Evolutionary conservation across 2,797 vertebrate species (phyloP), one percentile per base, ranked within the genome.

Genomic region (Cynodonichthys magdalenae): DNA sequence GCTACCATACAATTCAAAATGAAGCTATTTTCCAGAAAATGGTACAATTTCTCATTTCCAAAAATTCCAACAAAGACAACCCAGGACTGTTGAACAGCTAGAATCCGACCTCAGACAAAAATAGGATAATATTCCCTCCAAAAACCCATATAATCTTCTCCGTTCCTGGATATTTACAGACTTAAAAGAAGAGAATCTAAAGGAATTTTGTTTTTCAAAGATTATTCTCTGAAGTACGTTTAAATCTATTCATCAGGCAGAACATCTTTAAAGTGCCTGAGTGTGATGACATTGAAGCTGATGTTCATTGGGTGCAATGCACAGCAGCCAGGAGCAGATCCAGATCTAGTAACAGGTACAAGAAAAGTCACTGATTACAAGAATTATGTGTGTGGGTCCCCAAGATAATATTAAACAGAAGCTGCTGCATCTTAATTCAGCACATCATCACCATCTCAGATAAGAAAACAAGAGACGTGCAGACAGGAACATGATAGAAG

Each of bases 321-420:
- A 60, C 49, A 58, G 65, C 77, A 81, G 48, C 70, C 63, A 66
- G 71, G 56, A 75, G 64, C 52, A 69, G 79, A 87, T 69, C 56
- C 69, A 75, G 66, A 73, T 72, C 83, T 76, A 82, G 74, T 71
- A 82, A 79, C 78, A 80, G 81, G 56, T 74, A 80, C 83, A 85
- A 59, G 79, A 78, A 36, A 83, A 84, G 76, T 71, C 67, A 61
- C 74, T 82, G 88, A 90, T 88, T 79, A 67, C 64, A 79, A 49
- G 44, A 80, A 74, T 57, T 52, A 74, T 63, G 63, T 71, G 56
- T 61, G 49, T n/a, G 44, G 18, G 52, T 74, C 65, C 54, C 31
- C 0, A 17, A 64, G 76, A 87, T 77, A 63, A 77, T 59, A 80
- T 71, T 71, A 63, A 85, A 68, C 64, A 79, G 67, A 46, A 57